These are phyloP conservation scores for Onychostruthus taczanowskii DNA, from an alignment of 2,113 vertebrate genomes.

Conservation along the genomic window DNA sequence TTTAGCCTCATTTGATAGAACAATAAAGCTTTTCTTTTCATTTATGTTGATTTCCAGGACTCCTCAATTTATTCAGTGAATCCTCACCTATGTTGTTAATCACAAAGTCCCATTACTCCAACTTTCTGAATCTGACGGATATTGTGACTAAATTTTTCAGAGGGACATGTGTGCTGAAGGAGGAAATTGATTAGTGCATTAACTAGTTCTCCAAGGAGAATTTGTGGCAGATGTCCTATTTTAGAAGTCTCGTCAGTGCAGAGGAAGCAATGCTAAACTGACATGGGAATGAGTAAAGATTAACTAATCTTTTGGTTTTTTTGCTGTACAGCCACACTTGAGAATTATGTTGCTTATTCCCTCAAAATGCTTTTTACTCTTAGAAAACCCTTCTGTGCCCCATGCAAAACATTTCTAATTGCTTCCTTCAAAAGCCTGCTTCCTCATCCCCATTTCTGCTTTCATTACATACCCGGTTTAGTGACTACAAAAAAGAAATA, in stretches of 20 bases:
- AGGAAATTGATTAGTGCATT: conserved; percentile 33
- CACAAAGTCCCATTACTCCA: neutral
- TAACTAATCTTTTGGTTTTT: conserved; percentile 16
- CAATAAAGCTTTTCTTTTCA: conserved; percentile 7
- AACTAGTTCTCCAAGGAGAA: conserved; percentile 16
- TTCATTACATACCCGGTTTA: neutral
- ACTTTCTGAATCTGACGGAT: neutral
- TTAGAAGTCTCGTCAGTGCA: neutral
- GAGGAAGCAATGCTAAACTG: neutral
- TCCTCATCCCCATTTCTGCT: neutral
- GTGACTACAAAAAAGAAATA: neutral
- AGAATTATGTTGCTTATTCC: conserved; percentile 14
- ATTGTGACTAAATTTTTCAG: conserved; percentile 14
- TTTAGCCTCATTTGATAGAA: conserved; percentile 10
- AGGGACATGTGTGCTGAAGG: neutral
- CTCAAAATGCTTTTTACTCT: neutral
- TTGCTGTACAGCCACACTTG: neutral
- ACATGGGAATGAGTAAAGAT: conserved; percentile 39
- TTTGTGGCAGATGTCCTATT: conserved; percentile 25
- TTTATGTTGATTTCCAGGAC: neutral
- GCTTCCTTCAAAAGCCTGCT: neutral
- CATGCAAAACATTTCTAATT: neutral
- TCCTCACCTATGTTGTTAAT: neutral
- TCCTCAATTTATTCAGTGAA: neutral
- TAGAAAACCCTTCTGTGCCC: neutral